A percentile compares a stretch with the other conserved stretches of the same genome.
Conservation (phyloP, 2,888 invertebrate species). For the Teinopalpus imperialis region DNA sequence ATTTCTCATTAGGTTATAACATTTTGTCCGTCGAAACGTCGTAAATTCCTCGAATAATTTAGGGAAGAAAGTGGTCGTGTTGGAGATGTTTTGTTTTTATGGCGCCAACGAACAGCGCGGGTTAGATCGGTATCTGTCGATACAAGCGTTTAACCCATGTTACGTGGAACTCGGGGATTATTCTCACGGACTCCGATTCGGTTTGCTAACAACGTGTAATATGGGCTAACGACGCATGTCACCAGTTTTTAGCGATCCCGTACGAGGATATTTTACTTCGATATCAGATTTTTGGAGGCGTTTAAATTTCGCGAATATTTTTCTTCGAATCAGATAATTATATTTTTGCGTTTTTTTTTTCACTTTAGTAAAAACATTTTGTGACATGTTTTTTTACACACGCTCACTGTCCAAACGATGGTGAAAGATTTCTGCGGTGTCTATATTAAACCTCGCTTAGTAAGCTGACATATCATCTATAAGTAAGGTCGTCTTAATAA, state of each 20-base stretch:
- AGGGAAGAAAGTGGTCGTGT: constrained; percentile 78
- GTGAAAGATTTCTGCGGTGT: no score
- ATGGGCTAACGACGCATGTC: constrained; percentile 51
- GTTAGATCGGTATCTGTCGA: constrained; percentile 78
- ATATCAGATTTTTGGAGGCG: constrained; percentile 13
- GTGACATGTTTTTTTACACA: no score
- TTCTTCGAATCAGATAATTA: background rate
- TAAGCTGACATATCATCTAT: no score
- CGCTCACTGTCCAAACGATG: no score
- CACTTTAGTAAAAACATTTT: no score
- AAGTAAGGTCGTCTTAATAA: no score
- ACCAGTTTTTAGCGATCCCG: constrained; percentile 22
- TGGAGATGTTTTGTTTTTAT: constrained; percentile 80
- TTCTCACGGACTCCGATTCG: constrained; percentile 67
- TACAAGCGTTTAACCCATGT: constrained; percentile 81
- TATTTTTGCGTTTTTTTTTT: no score
- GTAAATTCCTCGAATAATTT: constrained; percentile 81
- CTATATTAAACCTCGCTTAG: no score
- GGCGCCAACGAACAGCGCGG: constrained; percentile 77
- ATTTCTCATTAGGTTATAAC: constrained; percentile 81
- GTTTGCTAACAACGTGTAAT: constrained; percentile 72
- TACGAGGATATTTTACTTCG: constrained; percentile 12
- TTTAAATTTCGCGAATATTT: constrained; percentile 15
- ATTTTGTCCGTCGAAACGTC: constrained; percentile 76
- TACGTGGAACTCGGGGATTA: constrained; percentile 71